Conservation (phyloP, 2,888 invertebrate genomes). For the Folsomia candida region DNA sequence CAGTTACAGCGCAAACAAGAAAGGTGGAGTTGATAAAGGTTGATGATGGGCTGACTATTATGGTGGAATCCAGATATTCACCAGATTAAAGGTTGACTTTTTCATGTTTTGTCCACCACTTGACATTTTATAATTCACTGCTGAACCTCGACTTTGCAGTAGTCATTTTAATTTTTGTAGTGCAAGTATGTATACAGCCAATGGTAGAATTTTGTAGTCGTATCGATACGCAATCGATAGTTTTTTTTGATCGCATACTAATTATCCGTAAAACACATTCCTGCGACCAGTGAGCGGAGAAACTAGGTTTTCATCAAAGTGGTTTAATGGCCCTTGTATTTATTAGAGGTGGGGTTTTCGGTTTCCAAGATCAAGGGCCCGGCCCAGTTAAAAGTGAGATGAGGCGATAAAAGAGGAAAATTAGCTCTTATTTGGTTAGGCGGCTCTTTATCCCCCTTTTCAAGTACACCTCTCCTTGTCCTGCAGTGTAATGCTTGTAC, state of each 20-base stretch:
- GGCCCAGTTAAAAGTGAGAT: neutral
- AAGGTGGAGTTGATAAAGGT: neutral
- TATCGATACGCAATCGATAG: too few species aligned
- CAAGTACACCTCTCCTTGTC: neutral
- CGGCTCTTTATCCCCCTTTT: constrained; percentile 30
- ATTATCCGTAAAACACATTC: too few species aligned
- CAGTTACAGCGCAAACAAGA: neutral
- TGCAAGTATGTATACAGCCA: too few species aligned
- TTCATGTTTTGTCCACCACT: too few species aligned
- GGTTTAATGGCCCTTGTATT: neutral
- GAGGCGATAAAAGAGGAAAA: constrained; percentile 29
- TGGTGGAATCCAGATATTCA: neutral
- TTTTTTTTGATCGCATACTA: too few species aligned
- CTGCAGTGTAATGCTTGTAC: neutral
- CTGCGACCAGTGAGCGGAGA: neutral
- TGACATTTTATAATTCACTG: too few species aligned
- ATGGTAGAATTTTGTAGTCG: too few species aligned
- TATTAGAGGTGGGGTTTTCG: neutral
- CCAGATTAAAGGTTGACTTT: too few species aligned
- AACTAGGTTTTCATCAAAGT: neutral
- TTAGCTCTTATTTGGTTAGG: constrained; percentile 45
- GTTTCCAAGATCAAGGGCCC: constrained; percentile 8
- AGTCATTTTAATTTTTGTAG: too few species aligned
- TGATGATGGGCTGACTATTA: neutral
- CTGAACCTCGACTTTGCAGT: too few species aligned